Conservation (phyloP, 2,888 invertebrate genomes). For the Aphrophora alni region DNA sequence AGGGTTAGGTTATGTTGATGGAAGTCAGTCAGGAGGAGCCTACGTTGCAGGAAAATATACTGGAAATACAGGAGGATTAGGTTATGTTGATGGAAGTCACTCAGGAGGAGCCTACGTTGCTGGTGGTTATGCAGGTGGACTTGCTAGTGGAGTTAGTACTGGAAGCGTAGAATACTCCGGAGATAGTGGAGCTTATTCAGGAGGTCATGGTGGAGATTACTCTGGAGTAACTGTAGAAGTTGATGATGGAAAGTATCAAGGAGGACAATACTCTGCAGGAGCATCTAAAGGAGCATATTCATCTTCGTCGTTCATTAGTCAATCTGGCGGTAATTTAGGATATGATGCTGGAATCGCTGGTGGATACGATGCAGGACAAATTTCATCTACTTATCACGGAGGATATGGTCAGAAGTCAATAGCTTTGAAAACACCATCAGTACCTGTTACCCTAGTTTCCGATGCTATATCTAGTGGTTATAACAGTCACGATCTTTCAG, state of each 20-base stretch:
- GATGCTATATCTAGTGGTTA: neutral
- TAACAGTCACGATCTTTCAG: conserved; percentile 14
- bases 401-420: conserved; percentile 3
- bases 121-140: conserved; percentile 22
- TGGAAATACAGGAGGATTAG: conserved; percentile 17
- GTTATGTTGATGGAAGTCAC: conserved; percentile 6
- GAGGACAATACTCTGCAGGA: conserved; percentile 17
- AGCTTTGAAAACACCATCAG: neutral
- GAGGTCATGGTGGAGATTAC: neutral
- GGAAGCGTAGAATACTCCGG: conserved; percentile 27
- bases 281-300: neutral
- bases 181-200: conserved; percentile 21
- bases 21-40: conserved; percentile 28
- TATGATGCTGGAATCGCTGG: neutral
- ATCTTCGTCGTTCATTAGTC: neutral
- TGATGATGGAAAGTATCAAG: conserved; percentile 17
- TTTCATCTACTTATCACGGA: conserved; percentile 10
- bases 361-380: neutral
- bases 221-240: conserved; percentile 14
- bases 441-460: conserved; percentile 9
- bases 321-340: neutral
- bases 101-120: conserved; percentile 26
- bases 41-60: conserved; percentile 23
- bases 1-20: conserved; percentile 12
- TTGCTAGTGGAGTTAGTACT: neutral